These are phyloP conservation scores for Carcina quercana DNA, from an alignment of 2,888 invertebrate genomes.

Conservation along the genomic window DNA sequence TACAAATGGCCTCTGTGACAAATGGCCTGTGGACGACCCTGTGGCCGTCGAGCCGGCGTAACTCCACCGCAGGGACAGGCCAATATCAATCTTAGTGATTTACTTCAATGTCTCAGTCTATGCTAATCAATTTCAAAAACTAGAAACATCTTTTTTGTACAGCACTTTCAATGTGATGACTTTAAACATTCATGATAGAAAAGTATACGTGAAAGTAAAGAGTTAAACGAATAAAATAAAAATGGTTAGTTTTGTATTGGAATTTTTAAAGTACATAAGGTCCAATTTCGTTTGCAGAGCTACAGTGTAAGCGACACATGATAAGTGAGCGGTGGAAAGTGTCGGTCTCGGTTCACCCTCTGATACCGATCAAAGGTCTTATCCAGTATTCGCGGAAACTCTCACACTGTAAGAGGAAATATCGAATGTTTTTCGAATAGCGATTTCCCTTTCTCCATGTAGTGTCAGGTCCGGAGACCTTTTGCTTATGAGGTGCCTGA, in stretches of 20 bases:
- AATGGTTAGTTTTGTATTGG: neutral
- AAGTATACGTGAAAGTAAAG: too few relatives aligned
- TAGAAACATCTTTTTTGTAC: too few relatives aligned
- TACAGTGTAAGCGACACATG: constrained; percentile 31
- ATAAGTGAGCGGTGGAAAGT: constrained; percentile 50
- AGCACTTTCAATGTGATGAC: too few relatives aligned
- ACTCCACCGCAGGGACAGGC: constrained; percentile 51
- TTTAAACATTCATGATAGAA: too few relatives aligned
- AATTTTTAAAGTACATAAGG: constrained; percentile 24
- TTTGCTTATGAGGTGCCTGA: constrained; percentile 49
- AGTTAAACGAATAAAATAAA: too few relatives aligned
- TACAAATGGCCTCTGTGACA: constrained; percentile 74
- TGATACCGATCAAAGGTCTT: constrained; percentile 57
- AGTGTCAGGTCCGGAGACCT: constrained; percentile 47
- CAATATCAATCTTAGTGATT: constrained; percentile 49
- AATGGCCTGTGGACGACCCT: constrained; percentile 69
- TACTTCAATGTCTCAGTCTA: constrained; percentile 22
- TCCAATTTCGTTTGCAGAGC: constrained; percentile 25
- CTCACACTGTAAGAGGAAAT: constrained; percentile 34
- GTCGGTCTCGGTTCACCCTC: constrained; percentile 51
- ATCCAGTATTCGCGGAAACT: constrained; percentile 45
- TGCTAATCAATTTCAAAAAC: too few relatives aligned
- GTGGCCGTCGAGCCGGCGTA: constrained; percentile 50
- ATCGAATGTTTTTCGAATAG: constrained; percentile 43
- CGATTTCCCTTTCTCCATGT: constrained; percentile 49